Base-by-base conservation (phyloP, 2,888 invertebrate species). In the Saturnia pavonia region DNA sequence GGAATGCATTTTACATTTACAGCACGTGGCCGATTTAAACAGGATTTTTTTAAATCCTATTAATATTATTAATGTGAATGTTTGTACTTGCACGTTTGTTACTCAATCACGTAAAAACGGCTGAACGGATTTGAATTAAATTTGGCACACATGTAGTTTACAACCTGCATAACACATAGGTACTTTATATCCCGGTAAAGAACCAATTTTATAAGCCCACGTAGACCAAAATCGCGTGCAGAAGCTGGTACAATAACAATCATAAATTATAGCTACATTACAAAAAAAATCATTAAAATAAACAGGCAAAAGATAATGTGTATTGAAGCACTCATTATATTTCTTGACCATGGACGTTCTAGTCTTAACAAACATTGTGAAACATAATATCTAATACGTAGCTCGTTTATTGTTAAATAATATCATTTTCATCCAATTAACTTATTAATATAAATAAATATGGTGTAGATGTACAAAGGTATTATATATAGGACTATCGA, bases 1-100 rank as follows among this genome's bases (percentile, higher is more conserved):
- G 51, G 42, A 51, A 65, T 65, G 48, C 45, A 48, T 51, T 27
- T 54, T 48, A 65, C 65, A n/a, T 65, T 40, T 40, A 22, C 40
- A 40, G 9, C 65, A 65, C 40, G 65, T 65, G 65, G 57, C 6
- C 0, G n/a, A 25, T 60, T 60, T 27, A 60, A 11, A 60, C 25
- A 60, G 14, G 14, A 25, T 27, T 2, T 6, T 60, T 60, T 34
- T 34, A 34, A 34, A 34, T 34, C 2, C 34, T 6, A n/a, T n/a
- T n/a, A n/a, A n/a, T n/a, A n/a, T n/a, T n/a, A n/a, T n/a, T n/a
- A n/a, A n/a, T n/a, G n/a, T n/a, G n/a, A n/a, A n/a, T n/a, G n/a
- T n/a, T n/a, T n/a, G n/a, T n/a, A n/a, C n/a, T n/a, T n/a, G n/a
- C n/a, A n/a, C n/a, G n/a, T n/a, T n/a, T n/a, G n/a, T n/a, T n/a